Percentiles rank a stretch among this genome's conserved stretches.
Conservation (phyloP, 2,888 invertebrate species). For the Dastarcus helophoroides region DNA sequence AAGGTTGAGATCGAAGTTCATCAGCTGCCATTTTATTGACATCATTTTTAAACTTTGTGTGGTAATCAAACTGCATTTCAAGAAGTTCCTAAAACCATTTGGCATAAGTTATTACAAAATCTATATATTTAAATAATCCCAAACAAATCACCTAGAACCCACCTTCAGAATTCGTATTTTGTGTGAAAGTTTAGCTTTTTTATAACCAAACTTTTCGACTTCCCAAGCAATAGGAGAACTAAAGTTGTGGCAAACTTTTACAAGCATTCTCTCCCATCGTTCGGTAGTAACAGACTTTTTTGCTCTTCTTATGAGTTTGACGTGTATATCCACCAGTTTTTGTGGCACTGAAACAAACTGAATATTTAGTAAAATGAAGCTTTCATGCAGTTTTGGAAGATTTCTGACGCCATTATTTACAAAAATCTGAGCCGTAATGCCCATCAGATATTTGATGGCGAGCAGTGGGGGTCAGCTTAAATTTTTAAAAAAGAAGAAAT, state of each 20-base stretch:
- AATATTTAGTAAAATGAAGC: no score
- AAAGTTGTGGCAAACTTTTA: conserved; percentile 85
- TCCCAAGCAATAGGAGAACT: conserved; percentile 92
- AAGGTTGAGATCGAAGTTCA: conserved; percentile 74
- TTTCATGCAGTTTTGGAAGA: no score
- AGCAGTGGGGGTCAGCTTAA: no score
- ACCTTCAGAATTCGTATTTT: conserved; percentile 88
- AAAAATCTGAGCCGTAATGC: no score
- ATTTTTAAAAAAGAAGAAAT: no score
- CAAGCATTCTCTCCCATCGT: conserved; percentile 81
- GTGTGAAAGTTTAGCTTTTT: conserved; percentile 75
- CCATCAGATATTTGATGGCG: no score
- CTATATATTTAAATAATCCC: not conserved
- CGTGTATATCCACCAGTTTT: conserved; percentile 74
- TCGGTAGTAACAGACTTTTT: conserved; percentile 71
- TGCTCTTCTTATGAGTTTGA: conserved; percentile 78
- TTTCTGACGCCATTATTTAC: no score
- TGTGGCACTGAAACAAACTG: conserved; percentile 62
- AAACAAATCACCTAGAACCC: conserved; percentile 22
- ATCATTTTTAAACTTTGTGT: conserved; percentile 84
- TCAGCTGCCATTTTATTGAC: conserved; percentile 67
- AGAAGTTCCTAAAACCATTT: conserved; percentile 55
- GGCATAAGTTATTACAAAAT: not conserved
- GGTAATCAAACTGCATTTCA: conserved; percentile 90
- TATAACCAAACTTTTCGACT: conserved; percentile 90